Evolutionary conservation across 2,888 invertebrate species (phyloP).

Genomic region (Chaitophorus viminalis): DNA sequence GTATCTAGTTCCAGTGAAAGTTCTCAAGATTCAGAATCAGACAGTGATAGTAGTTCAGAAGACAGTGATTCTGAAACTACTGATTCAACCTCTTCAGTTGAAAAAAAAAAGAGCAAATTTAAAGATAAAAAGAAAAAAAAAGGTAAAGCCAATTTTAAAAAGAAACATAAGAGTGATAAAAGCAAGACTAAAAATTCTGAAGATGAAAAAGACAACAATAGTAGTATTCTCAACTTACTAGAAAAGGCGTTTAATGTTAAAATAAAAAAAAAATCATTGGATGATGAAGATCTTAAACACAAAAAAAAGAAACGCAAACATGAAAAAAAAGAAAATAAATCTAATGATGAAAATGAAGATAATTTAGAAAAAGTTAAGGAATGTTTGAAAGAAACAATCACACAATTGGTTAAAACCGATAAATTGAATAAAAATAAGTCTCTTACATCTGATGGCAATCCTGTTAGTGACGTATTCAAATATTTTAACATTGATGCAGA

Average conservation of each 20-base stretch:
- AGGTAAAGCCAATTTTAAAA: slow-evolving; percentile 23
- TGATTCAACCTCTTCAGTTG: slow-evolving; percentile 32
- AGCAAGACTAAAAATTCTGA: background rate
- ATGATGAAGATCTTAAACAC: slow-evolving; percentile 24
- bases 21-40: slow-evolving; percentile 39
- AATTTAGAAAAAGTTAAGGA: slow-evolving; percentile 51
- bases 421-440: background rate
- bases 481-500: slow-evolving; percentile 43
- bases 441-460: slow-evolving; percentile 13
- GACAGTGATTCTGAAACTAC: slow-evolving; percentile 32
- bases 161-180: slow-evolving; percentile 12
- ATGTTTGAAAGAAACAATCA: slow-evolving; percentile 51
- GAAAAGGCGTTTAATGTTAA: slow-evolving; percentile 55
- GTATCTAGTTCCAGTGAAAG: slow-evolving; percentile 57
- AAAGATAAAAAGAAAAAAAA: slow-evolving; percentile 45
- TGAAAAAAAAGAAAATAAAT: slow-evolving; percentile 33
- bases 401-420: slow-evolving; percentile 44
- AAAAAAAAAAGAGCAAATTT: slow-evolving; percentile 35
- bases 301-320: slow-evolving; percentile 47
- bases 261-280: slow-evolving; percentile 24
- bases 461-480: slow-evolving; percentile 47
- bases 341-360: slow-evolving; percentile 28
- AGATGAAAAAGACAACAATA: slow-evolving; percentile 22
- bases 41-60: slow-evolving; percentile 51
- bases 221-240: slow-evolving; percentile 42